Percentiles rank a stretch among this genome's conserved stretches.
Conservation (phyloP, 37 sponge, comb jelly and placozoan species). For the Amphimedon queenslandica region DNA sequence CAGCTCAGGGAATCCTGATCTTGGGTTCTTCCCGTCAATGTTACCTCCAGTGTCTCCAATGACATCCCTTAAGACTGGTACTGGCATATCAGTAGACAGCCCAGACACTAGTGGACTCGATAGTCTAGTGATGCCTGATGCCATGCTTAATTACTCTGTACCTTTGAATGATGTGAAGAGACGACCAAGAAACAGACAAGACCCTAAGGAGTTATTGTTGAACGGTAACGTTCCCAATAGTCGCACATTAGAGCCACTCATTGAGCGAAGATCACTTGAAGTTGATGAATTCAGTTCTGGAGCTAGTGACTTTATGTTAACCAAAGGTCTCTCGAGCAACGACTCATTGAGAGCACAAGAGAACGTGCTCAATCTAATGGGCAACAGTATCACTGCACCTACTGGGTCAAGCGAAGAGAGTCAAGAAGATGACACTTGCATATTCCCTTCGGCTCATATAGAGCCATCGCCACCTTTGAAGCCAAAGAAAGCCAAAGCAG, state of each 20-base stretch:
- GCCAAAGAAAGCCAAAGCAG: background rate
- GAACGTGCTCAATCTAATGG: background rate
- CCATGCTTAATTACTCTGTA: background rate
- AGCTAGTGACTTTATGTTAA: background rate
- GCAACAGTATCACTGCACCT: background rate
- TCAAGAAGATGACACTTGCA: background rate
- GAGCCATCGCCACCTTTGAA: background rate
- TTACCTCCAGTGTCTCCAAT: constrained; percentile 60
- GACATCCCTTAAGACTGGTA: background rate
- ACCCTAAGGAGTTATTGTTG: background rate
- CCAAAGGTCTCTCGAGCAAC: background rate
- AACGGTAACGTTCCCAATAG: background rate
- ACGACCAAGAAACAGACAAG: background rate
- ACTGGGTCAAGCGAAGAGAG: background rate
- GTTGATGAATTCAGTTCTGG: background rate
- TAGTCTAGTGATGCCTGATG: constrained; percentile 6
- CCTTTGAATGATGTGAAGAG: background rate
- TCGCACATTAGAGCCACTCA: background rate
- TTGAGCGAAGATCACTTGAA: background rate
- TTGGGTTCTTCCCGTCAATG: constrained; percentile 69
- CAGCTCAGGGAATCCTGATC: background rate
- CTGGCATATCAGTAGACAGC: constrained; percentile 23
- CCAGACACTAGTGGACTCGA: background rate
- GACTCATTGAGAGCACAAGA: background rate
- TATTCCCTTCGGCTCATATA: background rate